These are phyloP conservation scores for Eulemur albifrons DNA, from an alignment of 2,797 vertebrate species.

Conservation along the genomic window DNA sequence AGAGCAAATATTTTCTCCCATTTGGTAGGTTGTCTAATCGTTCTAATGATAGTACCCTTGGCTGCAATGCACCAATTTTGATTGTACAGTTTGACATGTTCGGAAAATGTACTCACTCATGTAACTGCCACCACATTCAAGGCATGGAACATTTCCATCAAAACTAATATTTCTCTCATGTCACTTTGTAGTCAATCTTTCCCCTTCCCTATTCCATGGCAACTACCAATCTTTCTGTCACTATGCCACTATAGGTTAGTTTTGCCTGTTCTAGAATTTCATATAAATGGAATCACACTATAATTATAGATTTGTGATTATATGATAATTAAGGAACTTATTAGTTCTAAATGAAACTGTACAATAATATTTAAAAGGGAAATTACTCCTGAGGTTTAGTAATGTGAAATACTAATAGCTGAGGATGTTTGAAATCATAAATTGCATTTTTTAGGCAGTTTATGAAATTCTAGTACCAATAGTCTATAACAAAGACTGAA, in stretches of 20 bases:
- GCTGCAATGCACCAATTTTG: background rate
- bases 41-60: too few species aligned
- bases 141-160: background rate
- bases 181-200: background rate
- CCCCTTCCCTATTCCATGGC: background rate
- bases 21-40: too few species aligned
- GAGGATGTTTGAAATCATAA: background rate
- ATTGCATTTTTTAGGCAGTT: background rate
- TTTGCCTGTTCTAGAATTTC: background rate
- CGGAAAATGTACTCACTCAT: background rate
- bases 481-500: background rate
- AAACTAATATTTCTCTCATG: background rate
- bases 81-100: background rate
- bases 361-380: background rate
- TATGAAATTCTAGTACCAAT: background rate
- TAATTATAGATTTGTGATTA: constrained; percentile 3
- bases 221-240: background rate
- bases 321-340: constrained; percentile 46
- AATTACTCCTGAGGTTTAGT: background rate
- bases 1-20: too few species aligned
- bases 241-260: background rate
- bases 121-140: background rate
- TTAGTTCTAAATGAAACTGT: constrained; percentile 28
- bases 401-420: constrained; percentile 16
- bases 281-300: background rate